Evolutionary conservation across 2,888 invertebrate genomes (phyloP).

Genomic region (Dilophus febrilis): DNA sequence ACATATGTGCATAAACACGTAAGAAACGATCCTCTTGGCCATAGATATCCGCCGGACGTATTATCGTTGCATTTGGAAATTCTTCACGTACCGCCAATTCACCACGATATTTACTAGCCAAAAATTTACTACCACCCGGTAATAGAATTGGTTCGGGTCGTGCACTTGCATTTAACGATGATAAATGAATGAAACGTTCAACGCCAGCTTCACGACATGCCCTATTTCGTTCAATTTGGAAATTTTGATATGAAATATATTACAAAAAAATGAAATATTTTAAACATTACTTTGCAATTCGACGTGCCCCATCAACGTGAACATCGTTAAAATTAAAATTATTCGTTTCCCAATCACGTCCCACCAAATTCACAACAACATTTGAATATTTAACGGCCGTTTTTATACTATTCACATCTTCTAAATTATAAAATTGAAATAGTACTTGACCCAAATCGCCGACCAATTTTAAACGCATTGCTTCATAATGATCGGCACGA

Average conservation of each 20-base stretch:
- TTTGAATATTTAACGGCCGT: slow-evolving; percentile 86
- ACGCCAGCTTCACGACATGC: slow-evolving; percentile 60
- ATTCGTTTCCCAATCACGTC: slow-evolving; percentile 80
- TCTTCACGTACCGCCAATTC: slow-evolving; percentile 84
- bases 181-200: slow-evolving; percentile 81
- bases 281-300: slow-evolving; percentile 56
- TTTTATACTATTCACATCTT: slow-evolving; percentile 71
- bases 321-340: slow-evolving; percentile 79
- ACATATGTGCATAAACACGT: slow-evolving; percentile 43
- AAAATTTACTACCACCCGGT: slow-evolving; percentile 56
- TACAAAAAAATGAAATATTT: neutral
- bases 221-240: slow-evolving; percentile 21
- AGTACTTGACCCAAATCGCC: slow-evolving; percentile 94
- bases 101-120: slow-evolving; percentile 64
- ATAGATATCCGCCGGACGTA: slow-evolving; percentile 84
- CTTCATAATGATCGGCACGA: slow-evolving; percentile 69
- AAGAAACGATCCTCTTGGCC: slow-evolving; percentile 81
- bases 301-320: slow-evolving; percentile 67
- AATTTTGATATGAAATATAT: neutral
- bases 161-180: slow-evolving; percentile 63
- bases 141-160: slow-evolving; percentile 50
- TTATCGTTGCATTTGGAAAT: slow-evolving; percentile 87
- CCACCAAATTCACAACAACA: slow-evolving; percentile 89
- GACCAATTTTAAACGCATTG: slow-evolving; percentile 57
- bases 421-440: slow-evolving; percentile 68